These are phyloP conservation scores for Epinephelus malabaricus DNA, from an alignment of 2,797 vertebrate genomes.

Conservation along the genomic window DNA sequence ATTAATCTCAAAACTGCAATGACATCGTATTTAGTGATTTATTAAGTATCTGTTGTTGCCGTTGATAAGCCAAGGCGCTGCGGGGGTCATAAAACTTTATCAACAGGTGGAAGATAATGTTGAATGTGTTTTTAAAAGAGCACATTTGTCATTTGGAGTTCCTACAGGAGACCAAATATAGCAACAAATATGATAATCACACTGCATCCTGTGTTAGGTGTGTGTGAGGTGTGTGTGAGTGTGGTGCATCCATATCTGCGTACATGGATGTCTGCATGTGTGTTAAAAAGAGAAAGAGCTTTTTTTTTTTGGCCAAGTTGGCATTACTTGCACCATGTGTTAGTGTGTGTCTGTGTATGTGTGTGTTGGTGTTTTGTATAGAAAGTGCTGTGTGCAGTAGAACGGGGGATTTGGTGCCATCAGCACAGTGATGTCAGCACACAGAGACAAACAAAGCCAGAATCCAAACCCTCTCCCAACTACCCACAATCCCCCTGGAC, in stretches of 20 bases:
- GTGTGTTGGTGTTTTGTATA: slow-evolving; percentile 90
- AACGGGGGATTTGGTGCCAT: slow-evolving; percentile 91
- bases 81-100: slow-evolving; percentile 15
- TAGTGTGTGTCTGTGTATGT: slow-evolving; percentile 14
- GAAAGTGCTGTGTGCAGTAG: slow-evolving; percentile 92
- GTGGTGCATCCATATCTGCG: slow-evolving; percentile 18
- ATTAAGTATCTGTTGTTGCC: background rate
- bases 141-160: slow-evolving; percentile 5
- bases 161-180: slow-evolving; percentile 17
- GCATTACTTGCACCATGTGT: slow-evolving; percentile 83
- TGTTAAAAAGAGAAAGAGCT: slow-evolving; percentile 59
- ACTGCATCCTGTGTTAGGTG: background rate
- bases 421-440: slow-evolving; percentile 92
- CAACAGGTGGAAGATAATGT: background rate
- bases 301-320: slow-evolving; percentile 87
- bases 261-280: slow-evolving; percentile 64
- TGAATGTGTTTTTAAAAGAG: slow-evolving; percentile 9
- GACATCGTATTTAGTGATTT: slow-evolving; percentile 10
- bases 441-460: slow-evolving; percentile 88
- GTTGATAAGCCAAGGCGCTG: slow-evolving; percentile 17
- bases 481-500: slow-evolving; percentile 76
- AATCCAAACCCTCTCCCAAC: slow-evolving; percentile 72
- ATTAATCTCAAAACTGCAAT: background rate
- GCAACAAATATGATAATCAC: background rate
- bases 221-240: background rate